Evolutionary conservation across 2,797 vertebrate genomes (phyloP).

Genomic region (Fistularia tabacaria): DNA sequence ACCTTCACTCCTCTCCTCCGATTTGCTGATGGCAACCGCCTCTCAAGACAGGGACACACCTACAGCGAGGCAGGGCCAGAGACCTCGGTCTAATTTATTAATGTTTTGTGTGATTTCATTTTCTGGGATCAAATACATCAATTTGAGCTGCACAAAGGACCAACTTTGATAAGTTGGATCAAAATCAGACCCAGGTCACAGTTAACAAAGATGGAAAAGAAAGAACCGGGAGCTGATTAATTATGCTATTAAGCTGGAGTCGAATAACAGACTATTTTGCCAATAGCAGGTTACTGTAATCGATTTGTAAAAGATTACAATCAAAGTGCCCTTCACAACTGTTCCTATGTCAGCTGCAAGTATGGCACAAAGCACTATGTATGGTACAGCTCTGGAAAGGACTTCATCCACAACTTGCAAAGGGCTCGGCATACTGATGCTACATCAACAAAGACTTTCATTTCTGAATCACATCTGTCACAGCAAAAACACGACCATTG

Average conservation of each 20-base stretch:
- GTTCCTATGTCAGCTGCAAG: constrained; percentile 15
- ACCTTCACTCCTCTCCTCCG: constrained; percentile 79
- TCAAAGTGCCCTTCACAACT: constrained; percentile 39
- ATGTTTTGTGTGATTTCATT: neutral
- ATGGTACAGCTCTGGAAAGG: constrained; percentile 20
- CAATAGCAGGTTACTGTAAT: constrained; percentile 4
- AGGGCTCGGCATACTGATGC: constrained; percentile 47
- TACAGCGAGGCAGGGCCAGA: constrained; percentile 77
- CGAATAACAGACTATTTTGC: neutral
- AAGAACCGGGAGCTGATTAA: constrained; percentile 4
- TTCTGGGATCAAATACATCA: constrained; percentile 5
- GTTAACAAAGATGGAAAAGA: neutral
- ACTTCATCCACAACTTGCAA: constrained; percentile 13
- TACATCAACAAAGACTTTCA: constrained; percentile 15
- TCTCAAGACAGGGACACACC: constrained; percentile 50
- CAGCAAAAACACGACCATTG: constrained; percentile 25
- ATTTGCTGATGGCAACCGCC: constrained; percentile 64
- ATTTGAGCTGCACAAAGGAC: neutral
- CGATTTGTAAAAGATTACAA: neutral
- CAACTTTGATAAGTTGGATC: neutral
- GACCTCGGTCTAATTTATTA: constrained; percentile 77
- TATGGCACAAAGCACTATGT: constrained; percentile 24
- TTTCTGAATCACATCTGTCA: constrained; percentile 9
- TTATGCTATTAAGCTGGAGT: constrained; percentile 10
- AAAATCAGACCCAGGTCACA: neutral